phyloP scores from a whole-genome alignment of 2,888 invertebrate genomes.

The Tiliacea citrago region DNA sequence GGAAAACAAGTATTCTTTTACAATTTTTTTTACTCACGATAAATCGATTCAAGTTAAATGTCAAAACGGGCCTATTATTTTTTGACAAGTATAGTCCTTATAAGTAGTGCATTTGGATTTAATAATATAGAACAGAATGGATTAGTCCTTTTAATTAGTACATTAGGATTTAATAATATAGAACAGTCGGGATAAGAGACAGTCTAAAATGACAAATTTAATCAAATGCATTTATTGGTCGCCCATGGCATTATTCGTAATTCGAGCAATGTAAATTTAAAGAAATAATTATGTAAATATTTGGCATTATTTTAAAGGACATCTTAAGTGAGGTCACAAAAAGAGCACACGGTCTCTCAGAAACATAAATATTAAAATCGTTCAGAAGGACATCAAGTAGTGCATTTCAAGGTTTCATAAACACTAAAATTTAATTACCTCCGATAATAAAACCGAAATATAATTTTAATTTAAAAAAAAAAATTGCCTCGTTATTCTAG shows the following conservation, averaged over 20 bases:
- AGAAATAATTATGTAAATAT: no score
- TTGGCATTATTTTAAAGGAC: no score
- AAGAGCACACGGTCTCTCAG: constrained; percentile 23
- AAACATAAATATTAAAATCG: constrained; percentile 23
- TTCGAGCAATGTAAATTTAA: no score
- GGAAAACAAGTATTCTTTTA: no score
- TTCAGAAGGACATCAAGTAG: constrained; percentile 15
- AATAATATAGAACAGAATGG: not conserved
- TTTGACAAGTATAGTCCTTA: no score
- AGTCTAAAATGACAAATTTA: not conserved
- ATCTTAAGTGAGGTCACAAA: constrained; percentile 24
- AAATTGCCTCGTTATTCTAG: no score
- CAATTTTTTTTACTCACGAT: no score
- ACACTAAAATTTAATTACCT: not conserved
- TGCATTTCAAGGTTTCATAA: constrained; percentile 18
- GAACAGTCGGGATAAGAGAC: not conserved
- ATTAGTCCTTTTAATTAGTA: no score
- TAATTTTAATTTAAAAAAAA: no score
- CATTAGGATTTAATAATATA: not conserved
- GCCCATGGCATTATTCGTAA: not conserved
- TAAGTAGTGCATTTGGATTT: not conserved
- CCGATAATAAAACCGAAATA: not conserved
- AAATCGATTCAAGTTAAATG: no score
- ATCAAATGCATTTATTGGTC: not conserved
- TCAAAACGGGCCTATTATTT: no score